Evolutionary conservation across 2,797 vertebrate genomes (phyloP).

Genomic region (Pogoniulus pusillus): DNA sequence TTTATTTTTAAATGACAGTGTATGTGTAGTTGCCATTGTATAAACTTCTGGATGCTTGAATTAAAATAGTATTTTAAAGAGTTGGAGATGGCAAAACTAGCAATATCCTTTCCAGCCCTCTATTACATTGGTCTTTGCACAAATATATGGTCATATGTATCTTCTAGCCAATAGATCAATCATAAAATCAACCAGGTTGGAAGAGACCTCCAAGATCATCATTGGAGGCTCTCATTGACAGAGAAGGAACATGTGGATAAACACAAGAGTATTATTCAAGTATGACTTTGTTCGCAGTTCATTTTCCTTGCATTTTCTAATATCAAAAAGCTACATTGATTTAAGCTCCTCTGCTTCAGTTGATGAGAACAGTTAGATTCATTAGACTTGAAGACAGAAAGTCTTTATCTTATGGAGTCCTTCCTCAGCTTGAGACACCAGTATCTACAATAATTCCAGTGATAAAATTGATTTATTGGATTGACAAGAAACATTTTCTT

Average conservation of each 20-base stretch:
- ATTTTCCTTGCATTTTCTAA: constrained; percentile 7
- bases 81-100: background rate
- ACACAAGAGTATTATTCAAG: constrained; percentile 25
- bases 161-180: background rate
- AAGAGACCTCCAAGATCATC: too few species aligned
- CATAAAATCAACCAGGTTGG: too few species aligned
- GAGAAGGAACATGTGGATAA: background rate
- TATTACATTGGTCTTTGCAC: background rate
- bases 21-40: background rate
- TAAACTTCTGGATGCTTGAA: background rate
- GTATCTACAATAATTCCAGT: background rate
- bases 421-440: background rate
- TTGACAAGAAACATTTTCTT: background rate
- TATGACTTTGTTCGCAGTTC: background rate
- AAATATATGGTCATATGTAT: background rate
- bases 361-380: background rate
- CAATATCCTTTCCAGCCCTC: background rate
- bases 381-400: background rate
- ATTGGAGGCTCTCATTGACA: background rate
- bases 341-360: background rate
- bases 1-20: constrained; percentile 19
- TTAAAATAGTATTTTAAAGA: background rate
- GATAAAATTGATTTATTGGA: background rate
- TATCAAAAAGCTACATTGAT: background rate
- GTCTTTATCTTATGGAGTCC: background rate